Conservation (phyloP, 2,888 invertebrate genomes). For the Schizotus pectinicornis region DNA sequence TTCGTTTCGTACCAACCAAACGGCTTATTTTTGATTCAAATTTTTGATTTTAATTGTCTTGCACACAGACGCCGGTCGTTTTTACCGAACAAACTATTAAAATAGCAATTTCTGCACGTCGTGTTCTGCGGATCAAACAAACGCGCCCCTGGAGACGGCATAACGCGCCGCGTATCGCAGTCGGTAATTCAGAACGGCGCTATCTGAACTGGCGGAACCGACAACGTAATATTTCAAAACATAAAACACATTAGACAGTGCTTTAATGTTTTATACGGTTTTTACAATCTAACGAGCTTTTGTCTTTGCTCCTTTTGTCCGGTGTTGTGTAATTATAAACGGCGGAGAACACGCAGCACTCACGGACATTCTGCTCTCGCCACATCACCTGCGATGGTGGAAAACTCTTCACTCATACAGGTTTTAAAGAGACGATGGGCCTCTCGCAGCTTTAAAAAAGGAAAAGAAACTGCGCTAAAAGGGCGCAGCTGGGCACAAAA, state of each 20-base stretch:
- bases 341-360: too few relatives aligned
- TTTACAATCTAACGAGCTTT: conserved; percentile 2
- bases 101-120: conserved; percentile 1
- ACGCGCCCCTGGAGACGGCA: background rate
- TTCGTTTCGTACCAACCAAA: background rate
- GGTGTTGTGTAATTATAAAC: too few relatives aligned
- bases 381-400: too few relatives aligned
- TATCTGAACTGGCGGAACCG: conserved; percentile 1
- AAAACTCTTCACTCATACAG: too few relatives aligned
- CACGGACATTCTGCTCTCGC: too few relatives aligned
- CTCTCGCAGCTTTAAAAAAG: too few relatives aligned
- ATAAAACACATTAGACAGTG: background rate
- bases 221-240: conserved; percentile 8
- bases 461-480: too few relatives aligned
- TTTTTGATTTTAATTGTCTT: too few relatives aligned
- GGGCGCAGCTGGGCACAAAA: too few relatives aligned
- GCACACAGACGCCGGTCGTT: background rate
- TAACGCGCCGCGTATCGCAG: background rate
- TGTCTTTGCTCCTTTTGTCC: background rate
- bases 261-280: too few relatives aligned
- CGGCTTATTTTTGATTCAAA: background rate
- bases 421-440: too few relatives aligned
- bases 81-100: background rate
- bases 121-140: background rate
- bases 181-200: background rate